These are phyloP conservation scores for Ctena decussata DNA, from an alignment of 2,888 invertebrate genomes.

Conservation along the genomic window DNA sequence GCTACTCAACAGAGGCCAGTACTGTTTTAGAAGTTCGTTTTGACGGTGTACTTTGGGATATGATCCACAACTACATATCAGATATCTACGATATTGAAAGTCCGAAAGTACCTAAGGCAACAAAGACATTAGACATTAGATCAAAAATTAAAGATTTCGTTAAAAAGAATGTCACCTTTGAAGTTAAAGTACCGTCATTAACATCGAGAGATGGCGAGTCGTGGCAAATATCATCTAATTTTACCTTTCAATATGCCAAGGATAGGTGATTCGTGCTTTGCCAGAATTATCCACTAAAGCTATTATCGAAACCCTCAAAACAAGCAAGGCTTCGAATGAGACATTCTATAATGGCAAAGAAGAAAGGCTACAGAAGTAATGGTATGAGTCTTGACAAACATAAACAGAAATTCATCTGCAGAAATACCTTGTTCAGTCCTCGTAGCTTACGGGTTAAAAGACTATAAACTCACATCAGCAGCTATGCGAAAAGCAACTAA, in stretches of 20 bases:
- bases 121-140: background rate
- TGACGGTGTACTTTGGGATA: background rate
- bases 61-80: background rate
- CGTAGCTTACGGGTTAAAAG: conserved; percentile 42
- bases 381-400: conserved; percentile 27
- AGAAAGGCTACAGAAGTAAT: conserved; percentile 40
- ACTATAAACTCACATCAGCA: conserved; percentile 27
- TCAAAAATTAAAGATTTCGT: background rate
- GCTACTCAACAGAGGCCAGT: conserved; percentile 36
- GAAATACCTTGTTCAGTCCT: conserved; percentile 17
- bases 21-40: conserved; percentile 26
- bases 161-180: conserved; percentile 12
- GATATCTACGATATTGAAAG: background rate
- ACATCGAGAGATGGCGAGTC: no score
- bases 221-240: no score
- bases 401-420: conserved; percentile 1
- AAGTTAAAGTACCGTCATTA: conserved; percentile 28
- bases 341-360: no score
- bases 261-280: no score
- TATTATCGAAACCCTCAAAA: no score
- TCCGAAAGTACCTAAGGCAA: background rate
- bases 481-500: conserved; percentile 17
- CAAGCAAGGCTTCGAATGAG: no score
- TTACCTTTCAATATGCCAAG: no score
- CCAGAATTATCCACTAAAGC: no score